Evolutionary conservation across 2,113 vertebrate genomes (phyloP).

Genomic region (Oreochromis aureus): DNA sequence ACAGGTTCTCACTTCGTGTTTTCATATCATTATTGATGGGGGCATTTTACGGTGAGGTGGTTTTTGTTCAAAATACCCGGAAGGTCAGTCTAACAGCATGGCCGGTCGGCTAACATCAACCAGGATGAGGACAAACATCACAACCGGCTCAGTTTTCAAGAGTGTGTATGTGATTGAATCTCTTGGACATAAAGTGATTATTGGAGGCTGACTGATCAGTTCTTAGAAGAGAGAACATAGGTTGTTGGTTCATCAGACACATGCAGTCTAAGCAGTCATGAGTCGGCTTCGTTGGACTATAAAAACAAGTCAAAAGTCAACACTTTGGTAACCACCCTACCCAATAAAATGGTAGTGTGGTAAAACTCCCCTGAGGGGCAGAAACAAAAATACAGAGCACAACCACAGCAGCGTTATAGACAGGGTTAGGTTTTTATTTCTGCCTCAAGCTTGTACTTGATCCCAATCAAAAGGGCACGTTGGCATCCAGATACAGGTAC

Average conservation of each 20-base stretch:
- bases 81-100: background rate
- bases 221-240: fast-evolving
- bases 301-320: background rate
- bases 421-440: background rate
- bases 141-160: background rate
- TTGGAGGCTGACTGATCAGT: background rate
- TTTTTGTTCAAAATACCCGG: background rate
- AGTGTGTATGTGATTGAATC: background rate
- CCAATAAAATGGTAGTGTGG: background rate
- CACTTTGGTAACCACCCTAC: background rate
- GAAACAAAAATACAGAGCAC: background rate
- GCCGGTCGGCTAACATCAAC: background rate
- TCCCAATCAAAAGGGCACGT: background rate
- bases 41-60: background rate
- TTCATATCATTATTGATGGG: background rate
- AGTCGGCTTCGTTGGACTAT: background rate
- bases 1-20: background rate
- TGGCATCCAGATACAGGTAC: background rate
- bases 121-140: background rate
- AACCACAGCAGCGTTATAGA: background rate
- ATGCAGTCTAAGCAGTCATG: background rate
- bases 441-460: background rate
- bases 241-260: background rate
- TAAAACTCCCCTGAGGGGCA: background rate
- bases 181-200: background rate